Evolutionary conservation across 1,140 invertebrate species (phyloP).

Genomic region (Cherax destructor): DNA sequence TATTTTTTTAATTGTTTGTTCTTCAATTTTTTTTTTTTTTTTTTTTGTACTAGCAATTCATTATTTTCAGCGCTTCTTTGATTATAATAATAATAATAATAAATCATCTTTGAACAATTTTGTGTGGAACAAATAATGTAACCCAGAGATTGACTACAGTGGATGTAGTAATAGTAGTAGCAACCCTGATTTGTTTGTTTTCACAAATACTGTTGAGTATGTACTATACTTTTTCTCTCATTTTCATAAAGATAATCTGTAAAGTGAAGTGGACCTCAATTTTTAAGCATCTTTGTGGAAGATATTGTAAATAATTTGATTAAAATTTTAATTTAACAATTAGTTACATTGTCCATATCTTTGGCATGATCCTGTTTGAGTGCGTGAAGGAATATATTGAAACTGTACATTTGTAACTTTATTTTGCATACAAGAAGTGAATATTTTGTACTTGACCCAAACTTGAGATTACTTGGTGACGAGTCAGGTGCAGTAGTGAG

Average conservation of each 20-base stretch:
- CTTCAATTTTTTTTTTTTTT: too few relatives aligned
- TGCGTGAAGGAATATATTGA: conserved; percentile 21
- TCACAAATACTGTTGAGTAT: too few relatives aligned
- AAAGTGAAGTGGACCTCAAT: background rate
- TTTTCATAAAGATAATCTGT: background rate
- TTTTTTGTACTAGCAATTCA: too few relatives aligned
- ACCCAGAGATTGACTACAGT: too few relatives aligned
- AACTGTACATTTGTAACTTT: conserved; percentile 55
- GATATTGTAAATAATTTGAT: background rate
- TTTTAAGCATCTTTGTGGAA: background rate
- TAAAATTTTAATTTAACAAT: background rate
- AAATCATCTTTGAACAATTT: too few relatives aligned
- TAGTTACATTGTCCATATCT: background rate
- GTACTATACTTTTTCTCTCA: background rate
- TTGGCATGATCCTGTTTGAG: background rate
- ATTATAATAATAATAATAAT: too few relatives aligned
- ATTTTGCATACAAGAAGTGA: conserved; percentile 36
- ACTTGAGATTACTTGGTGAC: conserved; percentile 29
- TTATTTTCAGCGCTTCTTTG: too few relatives aligned
- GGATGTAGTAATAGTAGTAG: too few relatives aligned
- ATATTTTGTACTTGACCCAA: conserved; percentile 38
- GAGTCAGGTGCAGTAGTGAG: conserved; percentile 34
- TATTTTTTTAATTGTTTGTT: too few relatives aligned
- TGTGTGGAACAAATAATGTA: too few relatives aligned
- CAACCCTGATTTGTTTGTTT: too few relatives aligned